Evolutionary conservation across 1,140 invertebrate genomes (phyloP).

Genomic region (Drosophila dunni): DNA sequence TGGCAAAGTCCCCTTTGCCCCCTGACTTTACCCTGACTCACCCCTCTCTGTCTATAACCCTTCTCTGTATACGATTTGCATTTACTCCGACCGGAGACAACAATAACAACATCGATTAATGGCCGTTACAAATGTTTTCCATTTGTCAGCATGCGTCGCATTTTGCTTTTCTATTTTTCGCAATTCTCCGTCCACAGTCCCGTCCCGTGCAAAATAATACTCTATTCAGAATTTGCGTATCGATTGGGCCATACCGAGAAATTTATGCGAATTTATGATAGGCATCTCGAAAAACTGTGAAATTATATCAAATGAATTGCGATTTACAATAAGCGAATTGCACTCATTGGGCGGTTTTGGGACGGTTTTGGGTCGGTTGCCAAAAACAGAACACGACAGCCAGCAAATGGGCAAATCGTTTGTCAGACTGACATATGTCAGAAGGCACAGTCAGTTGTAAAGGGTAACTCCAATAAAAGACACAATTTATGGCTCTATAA

Average conservation of each 20-base stretch:
- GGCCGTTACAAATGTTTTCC: slow-evolving; percentile 81
- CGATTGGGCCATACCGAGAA: slow-evolving; percentile 55
- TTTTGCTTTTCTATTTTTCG: slow-evolving; percentile 55
- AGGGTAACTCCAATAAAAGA: slow-evolving; percentile 1
- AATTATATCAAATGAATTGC: slow-evolving; percentile 51
- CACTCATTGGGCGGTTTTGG: neutral
- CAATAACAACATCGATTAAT: slow-evolving; percentile 72
- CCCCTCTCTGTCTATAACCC: slow-evolving; percentile 45
- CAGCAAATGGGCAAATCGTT: slow-evolving; percentile 7
- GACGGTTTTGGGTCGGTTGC: slow-evolving; percentile 20
- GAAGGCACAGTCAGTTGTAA: neutral
- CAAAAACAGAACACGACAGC: neutral
- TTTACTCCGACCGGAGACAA: slow-evolving; percentile 40
- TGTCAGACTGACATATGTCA: slow-evolving; percentile 21
- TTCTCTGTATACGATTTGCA: slow-evolving; percentile 70
- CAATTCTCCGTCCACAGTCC: slow-evolving; percentile 33
- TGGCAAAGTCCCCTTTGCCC: slow-evolving; percentile 26
- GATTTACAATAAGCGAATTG: slow-evolving; percentile 13
- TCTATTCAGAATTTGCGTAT: slow-evolving; percentile 71
- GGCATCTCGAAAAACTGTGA: slow-evolving; percentile 62
- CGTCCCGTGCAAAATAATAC: slow-evolving; percentile 3
- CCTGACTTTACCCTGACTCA: neutral
- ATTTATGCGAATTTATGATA: slow-evolving; percentile 79
- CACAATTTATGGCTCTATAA: neutral
- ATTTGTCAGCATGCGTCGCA: slow-evolving; percentile 72